These are phyloP conservation scores for Pipistrellus nathusii DNA, from an alignment of 2,797 vertebrate species.

Conservation along the genomic window DNA sequence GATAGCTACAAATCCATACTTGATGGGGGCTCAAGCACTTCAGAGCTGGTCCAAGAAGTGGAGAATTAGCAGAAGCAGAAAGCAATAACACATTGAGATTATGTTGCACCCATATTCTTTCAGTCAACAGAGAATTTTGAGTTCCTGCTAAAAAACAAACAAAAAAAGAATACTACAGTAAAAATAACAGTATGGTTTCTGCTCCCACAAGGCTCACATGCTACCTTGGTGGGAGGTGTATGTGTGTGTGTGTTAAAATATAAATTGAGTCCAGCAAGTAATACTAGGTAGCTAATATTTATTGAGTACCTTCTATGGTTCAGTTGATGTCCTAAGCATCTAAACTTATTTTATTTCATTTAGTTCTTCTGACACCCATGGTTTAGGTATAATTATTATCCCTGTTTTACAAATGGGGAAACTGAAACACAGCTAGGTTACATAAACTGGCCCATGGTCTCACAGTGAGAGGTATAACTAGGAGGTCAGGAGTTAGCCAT, in stretches of 20 bases:
- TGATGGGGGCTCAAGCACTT: background rate
- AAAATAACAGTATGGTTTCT: background rate
- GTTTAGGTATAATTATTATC: background rate
- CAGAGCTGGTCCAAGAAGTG: background rate
- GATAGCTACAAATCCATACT: background rate
- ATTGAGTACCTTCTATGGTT: background rate
- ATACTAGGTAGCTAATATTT: background rate
- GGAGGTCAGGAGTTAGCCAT: background rate
- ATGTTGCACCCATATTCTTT: background rate
- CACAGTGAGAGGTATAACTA: background rate
- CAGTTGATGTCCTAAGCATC: background rate
- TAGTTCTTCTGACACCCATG: background rate
- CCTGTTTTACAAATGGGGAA: background rate
- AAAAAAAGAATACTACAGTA: background rate
- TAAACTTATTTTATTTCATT: slow-evolving; percentile 36
- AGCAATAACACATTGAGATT: background rate
- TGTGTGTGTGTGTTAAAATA: background rate
- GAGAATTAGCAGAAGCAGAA: slow-evolving; percentile 10
- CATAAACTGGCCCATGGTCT: background rate
- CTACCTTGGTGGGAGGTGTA: background rate
- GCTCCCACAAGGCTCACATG: background rate
- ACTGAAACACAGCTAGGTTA: background rate
- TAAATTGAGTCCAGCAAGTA: background rate
- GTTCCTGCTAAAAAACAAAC: background rate
- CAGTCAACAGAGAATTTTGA: background rate